Evolutionary conservation across 2,888 invertebrate genomes (phyloP).

Genomic region (Crioceris asparagi): DNA sequence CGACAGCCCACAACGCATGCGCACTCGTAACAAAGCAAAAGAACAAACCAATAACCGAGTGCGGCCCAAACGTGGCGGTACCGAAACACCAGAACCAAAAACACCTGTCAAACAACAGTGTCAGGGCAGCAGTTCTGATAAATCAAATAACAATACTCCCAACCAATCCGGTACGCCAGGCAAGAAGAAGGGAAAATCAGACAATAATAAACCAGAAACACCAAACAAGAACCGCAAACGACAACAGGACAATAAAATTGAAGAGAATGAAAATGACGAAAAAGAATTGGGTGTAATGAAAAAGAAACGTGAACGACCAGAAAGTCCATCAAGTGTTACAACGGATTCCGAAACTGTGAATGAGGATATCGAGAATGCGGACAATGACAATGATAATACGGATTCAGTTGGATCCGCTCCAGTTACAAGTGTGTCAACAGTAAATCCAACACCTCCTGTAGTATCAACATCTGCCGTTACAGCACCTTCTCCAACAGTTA

Average conservation of each 20-base stretch:
- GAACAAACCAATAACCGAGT: conserved; percentile 46
- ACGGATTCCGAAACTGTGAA: conserved; percentile 77
- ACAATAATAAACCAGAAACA: conserved; percentile 44
- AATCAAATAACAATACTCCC: conserved; percentile 1
- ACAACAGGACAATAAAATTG: conserved; percentile 31
- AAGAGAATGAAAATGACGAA: conserved; percentile 36
- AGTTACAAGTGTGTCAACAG: background rate
- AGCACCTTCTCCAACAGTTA: conserved; percentile 10
- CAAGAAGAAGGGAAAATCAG: conserved; percentile 31
- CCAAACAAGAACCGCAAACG: conserved; percentile 46
- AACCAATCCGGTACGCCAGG: conserved; percentile 13
- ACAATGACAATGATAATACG: conserved; percentile 33
- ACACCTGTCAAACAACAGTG: conserved; percentile 45
- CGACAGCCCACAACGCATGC: conserved; percentile 79
- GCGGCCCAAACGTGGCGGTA: conserved; percentile 48
- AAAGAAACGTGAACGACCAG: conserved; percentile 41
- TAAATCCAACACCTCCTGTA: conserved; percentile 29
- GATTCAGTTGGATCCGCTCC: conserved; percentile 26
- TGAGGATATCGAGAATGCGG: conserved; percentile 46
- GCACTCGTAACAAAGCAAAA: conserved; percentile 76
- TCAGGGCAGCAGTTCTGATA: conserved; percentile 12
- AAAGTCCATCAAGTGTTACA: conserved; percentile 73
- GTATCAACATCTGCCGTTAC: conserved; percentile 19
- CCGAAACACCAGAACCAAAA: conserved; percentile 37
- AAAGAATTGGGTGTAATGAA: conserved; percentile 39